Conservation (phyloP, 1,140 invertebrate species). For the Calliopsis andreniformis region DNA sequence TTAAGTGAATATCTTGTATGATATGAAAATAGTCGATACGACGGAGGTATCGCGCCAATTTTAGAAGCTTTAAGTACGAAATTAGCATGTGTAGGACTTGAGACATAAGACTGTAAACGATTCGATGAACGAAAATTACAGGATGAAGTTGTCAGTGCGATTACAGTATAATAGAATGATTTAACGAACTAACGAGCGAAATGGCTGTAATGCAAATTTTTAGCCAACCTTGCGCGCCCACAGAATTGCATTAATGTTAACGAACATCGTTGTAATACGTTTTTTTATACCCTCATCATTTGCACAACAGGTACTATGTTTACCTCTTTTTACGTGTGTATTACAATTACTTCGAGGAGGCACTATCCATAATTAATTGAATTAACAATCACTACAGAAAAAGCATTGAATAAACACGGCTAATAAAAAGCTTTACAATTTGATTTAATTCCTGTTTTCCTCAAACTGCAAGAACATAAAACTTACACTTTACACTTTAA, state of each 20-base stretch:
- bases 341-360: too few species aligned
- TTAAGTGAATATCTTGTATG: too few species aligned
- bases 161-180: constrained; percentile 30
- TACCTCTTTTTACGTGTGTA: too few species aligned
- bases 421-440: too few species aligned
- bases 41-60: too few species aligned
- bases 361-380: too few species aligned
- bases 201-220: constrained; percentile 3
- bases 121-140: constrained; percentile 36
- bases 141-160: constrained; percentile 34
- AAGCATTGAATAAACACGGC: too few species aligned
- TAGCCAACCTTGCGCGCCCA: not conserved
- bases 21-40: too few species aligned
- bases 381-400: too few species aligned
- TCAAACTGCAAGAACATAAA: not conserved
- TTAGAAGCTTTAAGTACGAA: not conserved
- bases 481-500: not conserved
- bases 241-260: not conserved
- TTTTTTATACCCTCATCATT: not conserved
- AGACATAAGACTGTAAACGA: constrained; percentile 14
- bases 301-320: too few species aligned
- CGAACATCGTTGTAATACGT: not conserved
- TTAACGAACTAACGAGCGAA: constrained; percentile 21
- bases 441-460: too few species aligned
- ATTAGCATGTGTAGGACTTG: constrained; percentile 13